phyloP scores from a whole-genome alignment of 2,797 vertebrate species.

The Clarias laeviceps region DNA sequence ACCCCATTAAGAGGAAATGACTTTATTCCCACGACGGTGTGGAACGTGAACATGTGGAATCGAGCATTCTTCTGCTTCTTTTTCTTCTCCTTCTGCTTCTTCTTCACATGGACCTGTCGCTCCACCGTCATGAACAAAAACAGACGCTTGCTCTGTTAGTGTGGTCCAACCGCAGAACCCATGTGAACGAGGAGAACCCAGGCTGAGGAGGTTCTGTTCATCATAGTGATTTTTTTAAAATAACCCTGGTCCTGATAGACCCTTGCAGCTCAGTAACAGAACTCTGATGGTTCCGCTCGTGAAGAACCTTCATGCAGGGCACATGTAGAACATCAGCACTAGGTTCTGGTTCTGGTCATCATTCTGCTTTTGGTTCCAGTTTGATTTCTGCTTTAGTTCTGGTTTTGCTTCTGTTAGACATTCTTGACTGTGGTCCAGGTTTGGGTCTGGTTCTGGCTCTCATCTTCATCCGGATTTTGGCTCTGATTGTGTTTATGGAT shows the following conservation, averaged over 20 bases:
- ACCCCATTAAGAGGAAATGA: conserved; percentile 41
- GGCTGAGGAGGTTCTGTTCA: too few species aligned
- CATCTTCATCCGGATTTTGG: conserved; percentile 5
- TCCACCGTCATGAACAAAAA: not conserved
- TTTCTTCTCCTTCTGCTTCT: not conserved
- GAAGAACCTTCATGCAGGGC: not conserved
- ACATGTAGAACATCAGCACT: not conserved
- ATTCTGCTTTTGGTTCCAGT: not conserved
- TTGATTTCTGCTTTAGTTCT: not conserved
- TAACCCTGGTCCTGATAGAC: not conserved
- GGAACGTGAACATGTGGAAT: conserved; percentile 29
- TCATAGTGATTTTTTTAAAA: not conserved
- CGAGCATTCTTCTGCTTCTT: conserved; percentile 22
- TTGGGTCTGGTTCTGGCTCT: conserved; percentile 22
- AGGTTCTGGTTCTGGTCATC: conserved; percentile 8
- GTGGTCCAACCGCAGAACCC: not conserved
- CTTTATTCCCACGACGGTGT: conserved; percentile 33
- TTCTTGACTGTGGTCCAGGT: conserved; percentile 21
- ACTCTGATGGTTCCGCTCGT: not conserved
- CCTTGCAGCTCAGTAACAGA: not conserved
- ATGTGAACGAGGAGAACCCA: not conserved
- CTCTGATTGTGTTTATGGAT: conserved; percentile 19
- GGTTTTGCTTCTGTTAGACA: conserved; percentile 27
- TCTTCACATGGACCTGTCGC: not conserved
- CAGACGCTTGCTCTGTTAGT: not conserved